Percentiles rank a stretch among this genome's conserved stretches.
phyloP scores from a whole-genome alignment of 2,888 invertebrate species.

The Neuroscelio doddi region DNA sequence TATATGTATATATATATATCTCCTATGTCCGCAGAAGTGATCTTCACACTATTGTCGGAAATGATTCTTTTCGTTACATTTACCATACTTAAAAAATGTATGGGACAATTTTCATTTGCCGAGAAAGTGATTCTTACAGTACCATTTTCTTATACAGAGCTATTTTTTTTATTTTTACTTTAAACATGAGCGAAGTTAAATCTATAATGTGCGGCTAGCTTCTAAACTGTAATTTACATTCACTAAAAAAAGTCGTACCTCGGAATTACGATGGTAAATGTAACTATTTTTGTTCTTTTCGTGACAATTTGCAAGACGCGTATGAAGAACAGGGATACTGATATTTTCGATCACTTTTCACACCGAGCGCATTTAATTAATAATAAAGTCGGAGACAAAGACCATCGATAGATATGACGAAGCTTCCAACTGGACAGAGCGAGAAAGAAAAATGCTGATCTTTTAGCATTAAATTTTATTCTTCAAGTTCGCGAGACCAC shows the following conservation, averaged over 20 bases:
- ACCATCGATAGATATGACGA: slow-evolving; percentile 27
- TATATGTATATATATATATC: slow-evolving; percentile 36
- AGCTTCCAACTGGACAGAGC: too few relatives aligned
- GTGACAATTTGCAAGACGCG: not conserved
- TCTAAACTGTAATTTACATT: too few relatives aligned
- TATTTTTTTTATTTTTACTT: too few relatives aligned
- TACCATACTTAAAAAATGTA: slow-evolving; percentile 13
- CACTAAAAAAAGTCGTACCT: too few relatives aligned
- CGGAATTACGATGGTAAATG: slow-evolving; percentile 37
- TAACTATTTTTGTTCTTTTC: slow-evolving; percentile 9
- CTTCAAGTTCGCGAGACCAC: too few relatives aligned
- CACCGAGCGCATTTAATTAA: slow-evolving; percentile 23
- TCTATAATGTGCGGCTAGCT: too few relatives aligned
- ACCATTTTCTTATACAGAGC: too few relatives aligned
- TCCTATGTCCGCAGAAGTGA: slow-evolving; percentile 24
- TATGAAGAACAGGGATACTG: not conserved
- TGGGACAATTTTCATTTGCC: too few relatives aligned
- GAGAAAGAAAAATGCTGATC: too few relatives aligned
- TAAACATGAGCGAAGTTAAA: too few relatives aligned
- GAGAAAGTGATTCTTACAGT: too few relatives aligned
- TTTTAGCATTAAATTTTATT: too few relatives aligned
- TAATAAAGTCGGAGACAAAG: slow-evolving; percentile 34
- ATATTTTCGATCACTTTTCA: slow-evolving; percentile 24
- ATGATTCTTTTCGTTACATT: slow-evolving; percentile 28
- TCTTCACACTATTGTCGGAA: slow-evolving; percentile 19